A percentile compares a stretch with the other conserved stretches of the same genome.
These are phyloP conservation scores for Lasiommata megera DNA, from an alignment of 2,888 invertebrate genomes.

Conservation along the genomic window DNA sequence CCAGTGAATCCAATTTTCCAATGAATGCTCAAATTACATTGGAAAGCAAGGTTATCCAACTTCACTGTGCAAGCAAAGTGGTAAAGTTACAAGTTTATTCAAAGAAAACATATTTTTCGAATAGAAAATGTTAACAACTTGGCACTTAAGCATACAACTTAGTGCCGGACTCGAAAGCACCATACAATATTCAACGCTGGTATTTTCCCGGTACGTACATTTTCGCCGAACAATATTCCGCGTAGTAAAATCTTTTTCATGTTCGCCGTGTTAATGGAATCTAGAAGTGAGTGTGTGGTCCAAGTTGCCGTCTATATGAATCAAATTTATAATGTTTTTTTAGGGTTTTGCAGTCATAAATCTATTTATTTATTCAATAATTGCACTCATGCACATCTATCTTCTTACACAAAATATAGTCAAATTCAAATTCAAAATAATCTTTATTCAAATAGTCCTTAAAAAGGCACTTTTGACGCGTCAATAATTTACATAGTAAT, in stretches of 20 bases:
- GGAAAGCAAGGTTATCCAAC: too few relatives aligned
- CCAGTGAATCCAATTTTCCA: too few relatives aligned
- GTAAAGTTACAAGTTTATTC: not conserved
- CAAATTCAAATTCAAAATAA: too few relatives aligned
- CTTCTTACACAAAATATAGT: too few relatives aligned
- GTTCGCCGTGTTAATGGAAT: conserved; percentile 16
- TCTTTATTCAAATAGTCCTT: too few relatives aligned
- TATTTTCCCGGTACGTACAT: conserved; percentile 4
- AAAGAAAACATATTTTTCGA: not conserved
- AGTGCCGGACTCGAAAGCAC: not conserved
- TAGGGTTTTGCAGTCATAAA: too few relatives aligned
- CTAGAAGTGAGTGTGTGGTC: not conserved
- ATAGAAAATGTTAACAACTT: not conserved
- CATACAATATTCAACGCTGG: conserved; percentile 2
- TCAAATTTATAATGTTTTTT: too few relatives aligned
- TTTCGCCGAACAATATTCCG: conserved; percentile 8
- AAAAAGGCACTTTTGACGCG: too few relatives aligned
- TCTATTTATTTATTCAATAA: too few relatives aligned
- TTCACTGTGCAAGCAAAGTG: too few relatives aligned
- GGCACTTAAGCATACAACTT: not conserved
- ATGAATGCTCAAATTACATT: not conserved
- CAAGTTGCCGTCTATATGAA: not conserved
- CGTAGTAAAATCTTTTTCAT: conserved; percentile 16
- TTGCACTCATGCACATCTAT: too few relatives aligned
- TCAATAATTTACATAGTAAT: too few relatives aligned